Evolutionary conservation across 1,140 invertebrate genomes (phyloP).

Genomic region (Hermetia illucens): DNA sequence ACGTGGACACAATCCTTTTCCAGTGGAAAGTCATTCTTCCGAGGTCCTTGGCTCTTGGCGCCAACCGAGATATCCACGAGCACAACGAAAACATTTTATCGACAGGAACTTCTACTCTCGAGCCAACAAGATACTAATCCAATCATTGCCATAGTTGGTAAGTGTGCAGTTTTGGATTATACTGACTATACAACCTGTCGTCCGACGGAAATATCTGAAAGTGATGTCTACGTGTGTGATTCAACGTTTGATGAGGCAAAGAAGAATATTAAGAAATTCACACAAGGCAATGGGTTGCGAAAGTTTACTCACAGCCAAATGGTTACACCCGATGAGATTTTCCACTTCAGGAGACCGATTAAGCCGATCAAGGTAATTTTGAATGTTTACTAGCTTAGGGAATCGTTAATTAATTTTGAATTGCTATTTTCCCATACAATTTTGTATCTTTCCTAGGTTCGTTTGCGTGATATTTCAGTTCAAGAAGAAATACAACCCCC

Average conservation of each 20-base stretch:
- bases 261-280: constrained; percentile 59
- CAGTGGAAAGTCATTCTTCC: constrained; percentile 79
- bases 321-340: constrained; percentile 88
- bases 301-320: constrained; percentile 68
- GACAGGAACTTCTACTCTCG: constrained; percentile 87
- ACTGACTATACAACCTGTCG: constrained; percentile 87
- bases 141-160: constrained; percentile 77
- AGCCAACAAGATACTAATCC: constrained; percentile 85
- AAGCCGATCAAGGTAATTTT: constrained; percentile 64
- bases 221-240: constrained; percentile 88
- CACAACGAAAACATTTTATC: constrained; percentile 70
- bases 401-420: not conserved
- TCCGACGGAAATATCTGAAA: constrained; percentile 84
- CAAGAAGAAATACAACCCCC: too few relatives aligned
- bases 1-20: constrained; percentile 31
- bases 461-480: too few relatives aligned
- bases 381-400: too few relatives aligned
- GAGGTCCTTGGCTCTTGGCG: constrained; percentile 83
- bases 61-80: constrained; percentile 72
- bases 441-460: too few relatives aligned
- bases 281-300: constrained; percentile 53
- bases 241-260: constrained; percentile 83
- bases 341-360: constrained; percentile 66
- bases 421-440: constrained; percentile 3
- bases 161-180: constrained; percentile 80